Percentiles rank a stretch among this genome's conserved stretches.
These are phyloP conservation scores for Montipora capitata DNA, from an alignment of 92 coral and sea anemone species.

Conservation along the genomic window DNA sequence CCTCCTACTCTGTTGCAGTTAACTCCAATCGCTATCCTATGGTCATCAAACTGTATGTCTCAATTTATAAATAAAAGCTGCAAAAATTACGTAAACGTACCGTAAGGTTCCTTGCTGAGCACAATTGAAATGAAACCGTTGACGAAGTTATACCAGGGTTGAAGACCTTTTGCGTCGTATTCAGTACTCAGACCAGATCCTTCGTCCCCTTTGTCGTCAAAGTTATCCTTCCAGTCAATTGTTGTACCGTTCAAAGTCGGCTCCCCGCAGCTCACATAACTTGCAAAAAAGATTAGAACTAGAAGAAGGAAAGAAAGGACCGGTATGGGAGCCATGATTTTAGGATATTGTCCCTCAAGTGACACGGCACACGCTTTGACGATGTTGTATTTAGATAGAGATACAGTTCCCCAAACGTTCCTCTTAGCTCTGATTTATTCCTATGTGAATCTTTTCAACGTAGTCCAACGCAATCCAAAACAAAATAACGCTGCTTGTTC, in stretches of 20 bases:
- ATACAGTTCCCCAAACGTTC: not conserved
- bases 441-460: not conserved
- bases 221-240: constrained; percentile 24
- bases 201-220: constrained; percentile 9
- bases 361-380: not conserved
- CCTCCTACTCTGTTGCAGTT: too few relatives aligned
- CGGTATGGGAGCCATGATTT: constrained; percentile 2
- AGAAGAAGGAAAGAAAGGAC: constrained; percentile 1
- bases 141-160: constrained; percentile 86
- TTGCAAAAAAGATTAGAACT: constrained; percentile 8
- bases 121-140: constrained; percentile 83
- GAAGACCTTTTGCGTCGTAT: constrained; percentile 89
- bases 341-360: not conserved
- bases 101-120: constrained; percentile 86
- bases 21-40: too few relatives aligned
- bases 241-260: not conserved
- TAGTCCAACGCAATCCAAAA: not conserved
- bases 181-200: constrained; percentile 50
- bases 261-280: not conserved
- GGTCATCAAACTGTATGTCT: too few relatives aligned
- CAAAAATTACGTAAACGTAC: constrained; percentile 43
- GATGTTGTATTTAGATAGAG: not conserved
- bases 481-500: not conserved
- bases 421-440: not conserved
- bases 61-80: too few relatives aligned